Evolutionary conservation across 2,113 vertebrate genomes (phyloP).

Genomic region (Prunella himalayana): DNA sequence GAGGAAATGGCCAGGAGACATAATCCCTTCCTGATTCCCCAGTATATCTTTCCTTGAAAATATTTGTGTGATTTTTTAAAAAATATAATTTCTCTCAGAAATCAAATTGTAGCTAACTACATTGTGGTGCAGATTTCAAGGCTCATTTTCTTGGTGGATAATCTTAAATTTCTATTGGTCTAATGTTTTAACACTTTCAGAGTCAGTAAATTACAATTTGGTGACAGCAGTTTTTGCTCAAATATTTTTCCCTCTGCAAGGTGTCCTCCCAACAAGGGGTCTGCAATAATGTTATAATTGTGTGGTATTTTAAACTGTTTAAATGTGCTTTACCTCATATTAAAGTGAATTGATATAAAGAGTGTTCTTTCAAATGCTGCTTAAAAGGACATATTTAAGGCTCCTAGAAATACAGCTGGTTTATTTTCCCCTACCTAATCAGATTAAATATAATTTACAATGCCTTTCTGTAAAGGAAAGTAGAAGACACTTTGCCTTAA

Average conservation of each 20-base stretch:
- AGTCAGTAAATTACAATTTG: conserved; percentile 50
- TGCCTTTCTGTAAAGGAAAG: conserved; percentile 51
- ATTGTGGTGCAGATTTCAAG: conserved; percentile 52
- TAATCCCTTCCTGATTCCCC: conserved; percentile 18
- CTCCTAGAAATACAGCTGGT: conserved; percentile 27
- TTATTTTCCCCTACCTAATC: conserved; percentile 41
- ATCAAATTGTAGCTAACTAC: conserved; percentile 50
- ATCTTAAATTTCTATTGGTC: conserved; percentile 10
- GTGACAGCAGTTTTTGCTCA: not conserved
- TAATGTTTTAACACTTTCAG: conserved; percentile 65
- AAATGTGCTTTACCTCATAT: conserved; percentile 48
- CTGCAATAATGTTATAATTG: conserved; percentile 33
- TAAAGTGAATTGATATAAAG: conserved; percentile 56
- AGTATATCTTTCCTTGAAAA: conserved; percentile 47
- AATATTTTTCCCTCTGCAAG: conserved; percentile 22
- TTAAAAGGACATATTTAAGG: conserved; percentile 63
- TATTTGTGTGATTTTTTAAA: not conserved
- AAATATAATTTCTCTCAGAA: conserved; percentile 17
- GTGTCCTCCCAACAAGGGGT: not conserved
- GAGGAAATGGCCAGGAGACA: conserved; percentile 2
- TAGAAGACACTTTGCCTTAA: conserved; percentile 46
- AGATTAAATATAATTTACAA: conserved; percentile 59
- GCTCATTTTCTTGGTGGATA: conserved; percentile 43
- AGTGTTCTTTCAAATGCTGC: conserved; percentile 37
- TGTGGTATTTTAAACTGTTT: conserved; percentile 62